Evolutionary conservation across 35 echinoderm and acorn worm genomes (phyloP), one percentile per base, ranked within the genome.

Genomic region (Acanthaster planci): DNA sequence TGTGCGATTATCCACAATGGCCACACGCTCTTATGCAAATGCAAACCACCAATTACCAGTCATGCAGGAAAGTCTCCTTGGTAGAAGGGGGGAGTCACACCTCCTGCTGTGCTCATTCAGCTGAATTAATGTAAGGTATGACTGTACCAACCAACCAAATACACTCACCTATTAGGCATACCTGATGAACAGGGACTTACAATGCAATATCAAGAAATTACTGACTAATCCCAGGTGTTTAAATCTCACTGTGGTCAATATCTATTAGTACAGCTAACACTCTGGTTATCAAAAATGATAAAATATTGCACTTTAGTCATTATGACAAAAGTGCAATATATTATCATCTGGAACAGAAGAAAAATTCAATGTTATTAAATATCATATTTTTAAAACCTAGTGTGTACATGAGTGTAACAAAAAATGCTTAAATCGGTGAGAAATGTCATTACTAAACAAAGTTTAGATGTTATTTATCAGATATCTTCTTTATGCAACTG

Each of bases 61-160:
- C 64, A 72, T 72, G 64, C 64, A 35, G 30, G 64, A 72, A 72
- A 72, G 64, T 72, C 64, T 72, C 64, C 64, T 72, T 36, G 64
- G 26, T 72, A 31, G 64, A 72, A 72, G 64, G 26, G 30, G 30
- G 34, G 64, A 72, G 64, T 72, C 64, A 72, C 64, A 72, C 64
- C 64, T 72, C 64, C 64, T 35, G 64, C 64, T 72, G 64, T 72
- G 64, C 64, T 30, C 64, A 72, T 31, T 34, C 64, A 72, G 64
- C 64, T 31, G 64, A 72, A 14, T 7, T 72, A 72, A 72, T 72
- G 34, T 29, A 26, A 72, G 64, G 26, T 72, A 72, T 72, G 64
- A 72, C 64, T 72, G 64, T 72, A 72, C 64, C 64, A 72, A 72
- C 34, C 64, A 34, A 34, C 23, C 18, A 72, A 14, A 21, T 9